phyloP scores from a whole-genome alignment of 2,888 invertebrate genomes.

The Charanyca ferruginea region DNA sequence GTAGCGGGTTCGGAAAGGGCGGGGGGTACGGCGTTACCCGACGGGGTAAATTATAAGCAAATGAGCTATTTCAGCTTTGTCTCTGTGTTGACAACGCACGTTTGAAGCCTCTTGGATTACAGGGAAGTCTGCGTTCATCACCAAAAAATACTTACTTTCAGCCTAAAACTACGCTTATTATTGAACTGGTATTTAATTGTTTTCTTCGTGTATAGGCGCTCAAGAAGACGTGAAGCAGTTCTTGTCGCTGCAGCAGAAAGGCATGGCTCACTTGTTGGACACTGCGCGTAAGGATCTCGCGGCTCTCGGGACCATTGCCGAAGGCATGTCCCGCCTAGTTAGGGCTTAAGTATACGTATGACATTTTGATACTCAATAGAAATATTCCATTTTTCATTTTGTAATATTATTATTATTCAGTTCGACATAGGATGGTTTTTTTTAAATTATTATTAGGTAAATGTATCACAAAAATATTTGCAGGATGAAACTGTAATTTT shows the following conservation, averaged over 20 bases:
- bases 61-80: not conserved
- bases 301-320: slow-evolving; percentile 95
- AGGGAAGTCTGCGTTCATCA: too few relatives aligned
- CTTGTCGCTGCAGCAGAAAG: slow-evolving; percentile 96
- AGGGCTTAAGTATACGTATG: slow-evolving; percentile 68
- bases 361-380: slow-evolving; percentile 7
- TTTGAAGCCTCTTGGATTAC: too few relatives aligned
- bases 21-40: too few relatives aligned
- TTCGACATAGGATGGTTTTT: slow-evolving; percentile 10
- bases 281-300: slow-evolving; percentile 95
- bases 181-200: not conserved
- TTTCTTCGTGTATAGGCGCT: slow-evolving; percentile 81
- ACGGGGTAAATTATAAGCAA: too few relatives aligned
- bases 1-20: too few relatives aligned
- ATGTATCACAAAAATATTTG: slow-evolving; percentile 6
- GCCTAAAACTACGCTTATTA: not conserved
- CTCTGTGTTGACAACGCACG: too few relatives aligned
- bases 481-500: slow-evolving; percentile 8
- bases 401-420: not conserved
- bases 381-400: slow-evolving; percentile 5
- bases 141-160: not conserved
- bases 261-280: slow-evolving; percentile 96
- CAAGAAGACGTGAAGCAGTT: slow-evolving; percentile 95
- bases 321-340: slow-evolving; percentile 93
- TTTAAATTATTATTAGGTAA: not conserved